Evolutionary conservation across 1,140 invertebrate genomes (phyloP), one percentile per base, ranked within the genome.

Genomic region (Cherax quadricarinatus): DNA sequence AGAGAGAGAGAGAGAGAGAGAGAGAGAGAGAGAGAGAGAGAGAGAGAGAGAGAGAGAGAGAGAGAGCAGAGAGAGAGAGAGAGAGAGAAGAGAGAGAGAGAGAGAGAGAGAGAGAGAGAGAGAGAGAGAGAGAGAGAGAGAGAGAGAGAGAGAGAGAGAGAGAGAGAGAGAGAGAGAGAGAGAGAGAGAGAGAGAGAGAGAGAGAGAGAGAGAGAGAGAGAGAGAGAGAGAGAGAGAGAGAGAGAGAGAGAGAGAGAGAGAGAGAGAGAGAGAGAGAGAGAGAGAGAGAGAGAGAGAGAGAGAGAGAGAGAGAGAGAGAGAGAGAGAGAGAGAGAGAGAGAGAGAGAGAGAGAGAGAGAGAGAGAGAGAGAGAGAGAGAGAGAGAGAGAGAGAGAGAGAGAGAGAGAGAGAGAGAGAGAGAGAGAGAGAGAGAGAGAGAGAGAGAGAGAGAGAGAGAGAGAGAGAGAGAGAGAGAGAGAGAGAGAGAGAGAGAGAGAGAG

Each of bases 301-400:
- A 24, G n/a, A 3, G 78, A 41, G n/a, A 18, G 9, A 79, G 78
- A 24, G n/a, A 18, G 16, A 79, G n/a, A 48, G 78, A 18, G 16
- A n/a, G 16, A 79, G 78, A 79, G 78, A 79, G 78, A 79, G 78
- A 79, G 78, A 79, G 78, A 79, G 78, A 79, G 78, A 79, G 78
- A 79, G 78, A 57, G 53, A 84, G n/a, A 57, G 57, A 84, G n/a
- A 53, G 57, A 84, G 57, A 57, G 48, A 84, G 57, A 84, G n/a
- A 84, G 51, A 84, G 24, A 41, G 16, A 9, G 73, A 16, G 73
- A 75, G 73, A 75, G 30, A 16, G 30, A 16, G 16, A 16, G 30
- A 16, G 30, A 75, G 73, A 16, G 73, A 75, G 73, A 75, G 73
- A 16, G 73, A 16, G 16, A 4, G 30, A 16, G 73, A 12, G 12